phyloP scores from a whole-genome alignment of 1,140 invertebrate species.

The Chrysoperla carnea region DNA sequence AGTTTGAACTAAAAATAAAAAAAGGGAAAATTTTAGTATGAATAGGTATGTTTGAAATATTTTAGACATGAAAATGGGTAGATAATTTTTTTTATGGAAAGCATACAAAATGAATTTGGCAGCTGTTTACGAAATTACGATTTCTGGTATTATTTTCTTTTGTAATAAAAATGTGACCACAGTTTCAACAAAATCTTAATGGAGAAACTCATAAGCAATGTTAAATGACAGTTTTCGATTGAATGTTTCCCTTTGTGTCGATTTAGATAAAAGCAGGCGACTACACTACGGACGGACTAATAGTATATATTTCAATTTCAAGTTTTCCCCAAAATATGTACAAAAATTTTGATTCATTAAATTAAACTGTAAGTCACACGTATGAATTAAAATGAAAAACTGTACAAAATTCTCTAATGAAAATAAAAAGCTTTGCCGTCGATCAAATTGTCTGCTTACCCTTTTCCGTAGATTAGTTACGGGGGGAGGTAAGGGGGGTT shows the following conservation, averaged over 20 bases:
- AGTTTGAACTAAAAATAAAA: conserved; percentile 56
- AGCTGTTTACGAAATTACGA: conserved; percentile 8
- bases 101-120: conserved; percentile 47
- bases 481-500: conserved; percentile 7
- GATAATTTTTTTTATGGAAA: conserved; percentile 16
- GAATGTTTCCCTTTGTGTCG: no score
- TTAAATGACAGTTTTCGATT: no score
- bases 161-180: not conserved
- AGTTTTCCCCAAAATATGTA: not conserved
- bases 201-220: no score
- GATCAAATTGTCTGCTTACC: conserved; percentile 49
- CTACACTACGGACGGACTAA: no score
- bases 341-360: no score
- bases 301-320: not conserved
- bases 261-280: no score
- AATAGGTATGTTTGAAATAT: conserved; percentile 5
- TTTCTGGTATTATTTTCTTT: not conserved
- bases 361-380: no score
- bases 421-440: conserved; percentile 27
- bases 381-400: no score
- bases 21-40: conserved; percentile 8
- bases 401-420: no score
- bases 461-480: no score
- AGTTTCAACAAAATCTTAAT: no score
- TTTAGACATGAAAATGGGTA: not conserved